Percentiles rank a stretch among this genome's conserved stretches.
Conservation (phyloP, 1,140 invertebrate genomes). For the Micrasema longulum region DNA sequence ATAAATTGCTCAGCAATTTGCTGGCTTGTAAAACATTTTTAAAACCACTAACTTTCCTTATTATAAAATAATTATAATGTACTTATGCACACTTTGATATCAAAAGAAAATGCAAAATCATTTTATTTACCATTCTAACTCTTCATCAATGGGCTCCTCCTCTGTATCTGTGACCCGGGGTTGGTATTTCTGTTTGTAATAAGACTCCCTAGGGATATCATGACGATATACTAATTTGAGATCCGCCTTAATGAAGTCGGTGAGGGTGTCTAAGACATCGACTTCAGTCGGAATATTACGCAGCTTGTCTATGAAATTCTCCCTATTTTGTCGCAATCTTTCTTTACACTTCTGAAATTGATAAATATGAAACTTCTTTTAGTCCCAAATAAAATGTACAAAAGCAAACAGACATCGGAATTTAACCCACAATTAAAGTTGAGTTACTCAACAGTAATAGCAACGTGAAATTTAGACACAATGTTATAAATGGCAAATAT, state of each 20-base stretch:
- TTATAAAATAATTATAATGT: too few relatives aligned
- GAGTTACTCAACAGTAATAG: too few relatives aligned
- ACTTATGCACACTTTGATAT: too few relatives aligned
- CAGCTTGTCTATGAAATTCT: constrained; percentile 43
- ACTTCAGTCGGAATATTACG: constrained; percentile 39
- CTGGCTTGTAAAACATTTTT: too few relatives aligned
- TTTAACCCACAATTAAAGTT: too few relatives aligned
- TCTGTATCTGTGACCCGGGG: constrained; percentile 33
- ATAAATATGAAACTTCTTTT: not conserved
- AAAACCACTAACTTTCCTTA: too few relatives aligned
- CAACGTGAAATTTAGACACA: too few relatives aligned
- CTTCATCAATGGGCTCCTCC: constrained; percentile 37
- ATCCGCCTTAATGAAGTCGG: constrained; percentile 47
- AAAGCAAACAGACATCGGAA: too few relatives aligned
- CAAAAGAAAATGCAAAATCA: too few relatives aligned
- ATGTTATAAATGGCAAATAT: too few relatives aligned
- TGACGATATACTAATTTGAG: constrained; percentile 30
- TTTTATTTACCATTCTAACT: constrained; percentile 45
- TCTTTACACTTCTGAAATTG: constrained; percentile 52
- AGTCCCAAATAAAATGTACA: too few relatives aligned
- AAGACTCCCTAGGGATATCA: constrained; percentile 10
- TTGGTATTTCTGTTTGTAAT: constrained; percentile 7
- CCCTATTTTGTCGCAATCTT: constrained; percentile 44
- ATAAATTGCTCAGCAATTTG: too few relatives aligned
- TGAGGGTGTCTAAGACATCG: constrained; percentile 35